Evolutionary conservation across 2,797 vertebrate genomes (phyloP).

Genomic region (Ptychobarbus kaznakovi): DNA sequence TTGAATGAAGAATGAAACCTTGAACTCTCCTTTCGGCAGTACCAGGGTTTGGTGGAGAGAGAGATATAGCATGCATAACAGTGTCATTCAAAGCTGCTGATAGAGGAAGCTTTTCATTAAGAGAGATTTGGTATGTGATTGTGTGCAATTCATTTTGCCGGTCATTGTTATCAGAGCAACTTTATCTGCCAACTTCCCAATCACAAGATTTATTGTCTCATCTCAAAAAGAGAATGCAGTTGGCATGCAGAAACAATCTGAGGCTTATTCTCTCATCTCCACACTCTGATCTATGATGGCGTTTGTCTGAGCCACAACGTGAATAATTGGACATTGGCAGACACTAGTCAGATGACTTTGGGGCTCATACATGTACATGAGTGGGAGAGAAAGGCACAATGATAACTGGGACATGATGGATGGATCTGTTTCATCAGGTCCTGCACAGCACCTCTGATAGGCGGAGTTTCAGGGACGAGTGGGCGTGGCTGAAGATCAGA

Average conservation of each 20-base stretch:
- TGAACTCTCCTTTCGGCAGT: slow-evolving; percentile 67
- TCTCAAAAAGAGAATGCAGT: slow-evolving; percentile 45
- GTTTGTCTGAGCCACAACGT: slow-evolving; percentile 38
- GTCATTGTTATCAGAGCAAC: slow-evolving; percentile 15
- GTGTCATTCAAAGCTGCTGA: slow-evolving; percentile 36
- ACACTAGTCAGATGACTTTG: slow-evolving; percentile 42
- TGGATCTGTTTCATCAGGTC: slow-evolving; percentile 46
- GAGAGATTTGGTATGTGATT: slow-evolving; percentile 5
- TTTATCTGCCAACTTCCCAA: slow-evolving; percentile 18
- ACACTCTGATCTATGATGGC: slow-evolving; percentile 15
- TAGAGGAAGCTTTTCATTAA: slow-evolving; percentile 29
- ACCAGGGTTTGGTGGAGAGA: not conserved
- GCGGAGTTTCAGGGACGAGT: slow-evolving; percentile 13
- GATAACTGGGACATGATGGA: slow-evolving; percentile 41
- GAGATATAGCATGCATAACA: not conserved
- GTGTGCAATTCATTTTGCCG: slow-evolving; percentile 23
- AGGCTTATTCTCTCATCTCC: slow-evolving; percentile 30
- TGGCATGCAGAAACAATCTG: slow-evolving; percentile 20
- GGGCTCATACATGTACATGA: slow-evolving; percentile 16
- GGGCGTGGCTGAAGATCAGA: slow-evolving; percentile 36
- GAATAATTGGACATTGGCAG: slow-evolving; percentile 29
- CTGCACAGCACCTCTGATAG: not conserved
- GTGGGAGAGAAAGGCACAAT: not conserved
- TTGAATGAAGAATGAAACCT: slow-evolving; percentile 68
- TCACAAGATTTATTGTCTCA: slow-evolving; percentile 53